Base-by-base conservation (phyloP, 1,140 invertebrate species). In the Lepidostoma basale region DNA sequence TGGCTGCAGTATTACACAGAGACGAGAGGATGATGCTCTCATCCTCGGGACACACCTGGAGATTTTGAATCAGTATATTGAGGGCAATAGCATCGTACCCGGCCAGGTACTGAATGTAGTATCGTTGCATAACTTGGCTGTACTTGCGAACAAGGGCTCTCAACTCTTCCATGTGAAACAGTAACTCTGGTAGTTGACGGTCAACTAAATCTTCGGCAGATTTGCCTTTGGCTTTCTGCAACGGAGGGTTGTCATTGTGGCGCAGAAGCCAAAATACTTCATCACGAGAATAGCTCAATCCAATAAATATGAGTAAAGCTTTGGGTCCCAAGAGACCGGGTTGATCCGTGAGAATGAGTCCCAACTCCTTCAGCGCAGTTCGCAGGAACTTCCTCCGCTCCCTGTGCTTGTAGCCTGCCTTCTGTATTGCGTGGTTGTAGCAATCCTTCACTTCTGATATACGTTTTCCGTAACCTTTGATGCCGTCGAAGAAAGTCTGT, bases 161-260 rank as follows among this genome's bases (percentile, higher is more conserved):
- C 22, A 99, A 80, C 83, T 99, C 98, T 81, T 98, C 96, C 88
- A 99, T 98, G 74, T 99, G 96, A 79, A 99, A 99, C 0, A 99
- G 81, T 22, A 99, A 82, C 83, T 99, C 98, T 5, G 98, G 97
- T 23, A 99, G 83, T 78, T 98, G 97, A 52, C 97, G 84, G 78
- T 97, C 95, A 2, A 96, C 91, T 25, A 97, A 83, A 84, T 97
- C 94, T 83, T 97, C 95, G 23, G 90, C 87, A 22, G 89, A 87
- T 80, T 94, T 93, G 52, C 91, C 90, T 83, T 96, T 95, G 70
- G 86, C 87, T 85, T 92, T 94, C 77, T 88, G 89, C 72, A 89
- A 88, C 0, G 95, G 95, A 20, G 94, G 95, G 85, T 98, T 98
- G 74, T 98, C 96, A 77, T 93, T 93, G 81, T 99, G 98, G 47